phyloP scores from a whole-genome alignment of 92 coral and sea anemone species.

The Bergia sp. region DNA sequence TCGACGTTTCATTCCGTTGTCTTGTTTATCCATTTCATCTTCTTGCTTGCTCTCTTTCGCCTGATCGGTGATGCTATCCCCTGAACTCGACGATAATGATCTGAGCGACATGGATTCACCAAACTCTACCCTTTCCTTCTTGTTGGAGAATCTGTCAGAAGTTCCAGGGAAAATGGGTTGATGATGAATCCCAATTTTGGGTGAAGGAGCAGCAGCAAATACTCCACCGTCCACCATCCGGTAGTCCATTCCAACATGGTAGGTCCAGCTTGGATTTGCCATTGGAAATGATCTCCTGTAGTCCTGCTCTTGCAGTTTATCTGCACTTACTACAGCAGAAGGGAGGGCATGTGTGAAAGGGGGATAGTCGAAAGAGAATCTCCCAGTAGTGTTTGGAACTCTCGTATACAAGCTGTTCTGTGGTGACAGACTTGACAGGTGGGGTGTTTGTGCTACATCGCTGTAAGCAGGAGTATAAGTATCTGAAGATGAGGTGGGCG shows the following conservation, averaged over 20 bases:
- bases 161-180: background rate
- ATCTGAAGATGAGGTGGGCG: slow-evolving; percentile 17
- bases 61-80: slow-evolving; percentile 10
- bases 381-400: slow-evolving; percentile 16
- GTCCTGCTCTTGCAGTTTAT: background rate
- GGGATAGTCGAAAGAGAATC: slow-evolving; percentile 28
- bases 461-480: slow-evolving; percentile 1
- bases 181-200: background rate
- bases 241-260: slow-evolving; percentile 38
- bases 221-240: slow-evolving; percentile 27
- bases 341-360: slow-evolving; percentile 9
- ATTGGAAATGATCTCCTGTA: slow-evolving; percentile 26
- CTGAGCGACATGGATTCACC: background rate
- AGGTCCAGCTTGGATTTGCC: slow-evolving; percentile 36
- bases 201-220: slow-evolving; percentile 13
- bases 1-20: slow-evolving; percentile 23
- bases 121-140: background rate
- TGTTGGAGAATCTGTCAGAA: background rate
- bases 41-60: background rate
- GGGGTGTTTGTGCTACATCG: background rate
- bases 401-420: background rate
- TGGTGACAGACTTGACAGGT: background rate
- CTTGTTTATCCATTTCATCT: background rate
- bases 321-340: slow-evolving; percentile 1
- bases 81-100: slow-evolving; percentile 21